A percentile compares a stretch with the other conserved stretches of the same genome.
Evolutionary conservation across 2,888 invertebrate genomes (phyloP).

Genomic region (Cerastis rubricosa): DNA sequence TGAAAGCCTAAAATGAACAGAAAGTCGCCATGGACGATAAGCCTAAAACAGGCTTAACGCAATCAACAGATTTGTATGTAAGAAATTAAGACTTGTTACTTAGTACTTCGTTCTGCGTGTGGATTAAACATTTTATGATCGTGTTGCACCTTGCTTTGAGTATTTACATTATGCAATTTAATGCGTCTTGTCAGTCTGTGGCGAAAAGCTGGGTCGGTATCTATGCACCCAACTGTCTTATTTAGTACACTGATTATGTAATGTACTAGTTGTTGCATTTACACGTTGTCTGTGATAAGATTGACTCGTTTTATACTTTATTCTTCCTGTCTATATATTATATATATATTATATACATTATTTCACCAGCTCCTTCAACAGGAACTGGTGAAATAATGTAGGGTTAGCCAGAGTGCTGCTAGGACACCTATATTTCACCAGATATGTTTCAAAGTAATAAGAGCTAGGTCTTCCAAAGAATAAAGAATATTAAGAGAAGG

Average conservation of each 20-base stretch:
- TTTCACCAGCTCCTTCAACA: too few species aligned
- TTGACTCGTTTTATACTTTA: neutral
- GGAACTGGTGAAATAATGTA: neutral
- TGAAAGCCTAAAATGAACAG: neutral
- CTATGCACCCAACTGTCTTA: slow-evolving; percentile 20
- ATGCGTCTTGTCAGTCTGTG: slow-evolving; percentile 29
- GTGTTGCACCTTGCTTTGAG: slow-evolving; percentile 35
- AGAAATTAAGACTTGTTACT: slow-evolving; percentile 38
- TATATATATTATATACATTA: too few species aligned
- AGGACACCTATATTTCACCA: neutral
- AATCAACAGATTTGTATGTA: slow-evolving; percentile 47
- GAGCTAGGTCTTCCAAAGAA: neutral
- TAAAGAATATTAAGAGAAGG: neutral
- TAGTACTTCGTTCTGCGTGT: slow-evolving; percentile 24
- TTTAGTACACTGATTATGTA: slow-evolving; percentile 28
- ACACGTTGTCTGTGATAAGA: neutral
- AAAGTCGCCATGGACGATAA: neutral
- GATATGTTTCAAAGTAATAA: neutral
- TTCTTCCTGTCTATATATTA: neutral
- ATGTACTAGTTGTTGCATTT: slow-evolving; percentile 7
- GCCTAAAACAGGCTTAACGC: slow-evolving; percentile 11
- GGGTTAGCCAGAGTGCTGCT: neutral
- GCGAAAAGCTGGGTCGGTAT: slow-evolving; percentile 26
- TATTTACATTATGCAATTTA: slow-evolving; percentile 41
- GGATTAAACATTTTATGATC: slow-evolving; percentile 37